These are phyloP conservation scores for Archegozetes longisetosus DNA, from an alignment of 1,140 invertebrate species.

Conservation along the genomic window DNA sequence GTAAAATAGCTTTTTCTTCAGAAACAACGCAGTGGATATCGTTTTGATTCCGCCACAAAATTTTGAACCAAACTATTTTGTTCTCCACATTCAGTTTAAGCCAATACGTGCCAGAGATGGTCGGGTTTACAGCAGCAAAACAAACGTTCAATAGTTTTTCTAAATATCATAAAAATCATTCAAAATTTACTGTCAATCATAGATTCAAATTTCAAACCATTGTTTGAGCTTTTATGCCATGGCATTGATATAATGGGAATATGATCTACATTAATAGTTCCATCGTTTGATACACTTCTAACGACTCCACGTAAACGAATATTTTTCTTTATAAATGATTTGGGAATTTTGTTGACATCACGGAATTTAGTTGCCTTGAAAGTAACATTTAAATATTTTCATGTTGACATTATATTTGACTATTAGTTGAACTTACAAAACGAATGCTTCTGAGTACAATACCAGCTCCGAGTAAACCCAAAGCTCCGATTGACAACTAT, in stretches of 20 bases:
- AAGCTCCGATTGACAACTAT: neutral
- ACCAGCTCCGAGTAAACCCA: neutral
- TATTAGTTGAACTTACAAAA: neutral
- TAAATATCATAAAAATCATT: no score
- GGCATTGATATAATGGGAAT: slow-evolving; percentile 1
- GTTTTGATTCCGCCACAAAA: neutral
- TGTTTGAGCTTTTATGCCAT: neutral
- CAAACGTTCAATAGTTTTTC: neutral
- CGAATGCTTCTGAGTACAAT: neutral
- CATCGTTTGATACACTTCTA: neutral
- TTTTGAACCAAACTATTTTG: neutral
- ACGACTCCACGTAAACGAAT: neutral
- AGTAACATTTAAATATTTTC: neutral
- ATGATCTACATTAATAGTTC: slow-evolving; percentile 4
- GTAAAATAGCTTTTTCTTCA: neutral
- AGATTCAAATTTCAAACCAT: no score
- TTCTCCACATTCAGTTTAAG: neutral
- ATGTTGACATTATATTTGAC: neutral
- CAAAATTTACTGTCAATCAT: no score
- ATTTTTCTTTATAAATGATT: slow-evolving; percentile 5
- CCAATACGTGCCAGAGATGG: slow-evolving; percentile 9
- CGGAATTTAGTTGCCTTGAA: slow-evolving; percentile 5
- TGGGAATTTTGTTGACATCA: neutral
- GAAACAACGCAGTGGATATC: neutral
- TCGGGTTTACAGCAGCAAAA: neutral